A percentile compares a stretch with the other conserved stretches of the same genome.
Conservation (phyloP, 2,888 invertebrate genomes). For the Lycophotia porphyrea region DNA sequence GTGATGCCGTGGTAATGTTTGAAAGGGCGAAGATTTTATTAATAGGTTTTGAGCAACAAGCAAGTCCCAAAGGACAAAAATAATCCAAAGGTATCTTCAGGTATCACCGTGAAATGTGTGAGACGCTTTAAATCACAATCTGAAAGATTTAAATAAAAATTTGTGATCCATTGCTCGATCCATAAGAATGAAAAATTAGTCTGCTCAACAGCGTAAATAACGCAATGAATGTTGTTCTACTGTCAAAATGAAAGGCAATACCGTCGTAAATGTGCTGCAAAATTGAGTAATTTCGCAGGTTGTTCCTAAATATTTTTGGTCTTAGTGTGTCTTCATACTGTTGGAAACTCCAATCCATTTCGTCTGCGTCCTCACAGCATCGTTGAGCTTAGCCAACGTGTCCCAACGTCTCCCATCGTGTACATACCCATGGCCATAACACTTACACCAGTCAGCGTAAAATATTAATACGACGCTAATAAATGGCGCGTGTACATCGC, state of each 20-base stretch:
- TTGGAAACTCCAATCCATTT: not conserved
- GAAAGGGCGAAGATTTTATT: not conserved
- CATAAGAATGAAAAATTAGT: not conserved
- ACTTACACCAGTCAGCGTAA: constrained; percentile 16
- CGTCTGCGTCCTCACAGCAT: not conserved
- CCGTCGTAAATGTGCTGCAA: not conserved
- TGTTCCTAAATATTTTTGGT: not conserved
- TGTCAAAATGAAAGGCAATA: not conserved
- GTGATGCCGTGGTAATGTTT: not conserved
- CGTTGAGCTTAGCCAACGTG: constrained; percentile 27
- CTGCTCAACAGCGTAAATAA: not conserved
- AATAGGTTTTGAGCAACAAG: not conserved
- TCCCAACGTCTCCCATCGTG: constrained; percentile 29
- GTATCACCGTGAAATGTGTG: not conserved
- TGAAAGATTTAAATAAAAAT: not conserved
- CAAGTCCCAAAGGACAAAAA: too few relatives aligned
- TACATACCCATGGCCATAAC: constrained; percentile 36
- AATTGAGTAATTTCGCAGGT: not conserved
- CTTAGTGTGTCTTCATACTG: not conserved
- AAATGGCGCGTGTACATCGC: constrained; percentile 40
- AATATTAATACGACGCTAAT: constrained; percentile 25
- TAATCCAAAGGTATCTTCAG: not conserved
- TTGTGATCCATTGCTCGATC: not conserved
- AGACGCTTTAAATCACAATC: too few relatives aligned
- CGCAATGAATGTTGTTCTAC: not conserved